These are phyloP conservation scores for Gasterosteus aculeatus DNA, from an alignment of 2,113 vertebrate genomes.

Conservation along the genomic window DNA sequence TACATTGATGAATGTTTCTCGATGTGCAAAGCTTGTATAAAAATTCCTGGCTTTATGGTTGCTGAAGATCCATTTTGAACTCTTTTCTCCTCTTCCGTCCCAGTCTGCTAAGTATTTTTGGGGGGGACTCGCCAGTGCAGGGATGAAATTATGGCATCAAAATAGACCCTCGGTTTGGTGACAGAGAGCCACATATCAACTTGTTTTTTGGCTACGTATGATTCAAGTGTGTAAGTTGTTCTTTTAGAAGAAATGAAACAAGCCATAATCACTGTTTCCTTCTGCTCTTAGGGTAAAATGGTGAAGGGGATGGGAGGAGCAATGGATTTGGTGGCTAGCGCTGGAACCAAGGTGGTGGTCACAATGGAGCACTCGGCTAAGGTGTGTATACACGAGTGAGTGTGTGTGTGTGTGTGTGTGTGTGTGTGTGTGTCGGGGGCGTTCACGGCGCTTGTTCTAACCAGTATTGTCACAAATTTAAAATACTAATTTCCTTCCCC, in stretches of 20 bases:
- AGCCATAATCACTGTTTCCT: conserved; percentile 2
- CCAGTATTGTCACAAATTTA: not conserved
- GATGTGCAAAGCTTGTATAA: not conserved
- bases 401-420: not conserved
- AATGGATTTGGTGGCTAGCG: conserved; percentile 96
- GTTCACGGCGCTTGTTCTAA: conserved; percentile 2
- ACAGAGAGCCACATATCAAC: too few species aligned
- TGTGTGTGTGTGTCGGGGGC: not conserved
- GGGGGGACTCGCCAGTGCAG: not conserved
- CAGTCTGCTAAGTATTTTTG: not conserved
- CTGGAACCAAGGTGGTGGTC: conserved; percentile 95
- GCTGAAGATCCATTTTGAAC: not conserved
- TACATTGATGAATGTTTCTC: not conserved
- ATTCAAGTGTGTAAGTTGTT: not conserved
- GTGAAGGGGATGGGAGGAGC: conserved; percentile 99
- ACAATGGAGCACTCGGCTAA: conserved; percentile 99
- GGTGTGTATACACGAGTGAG: conserved; percentile 76
- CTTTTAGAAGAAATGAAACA: not conserved
- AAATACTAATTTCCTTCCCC: conserved; percentile 9
- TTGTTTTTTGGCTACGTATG: not conserved
- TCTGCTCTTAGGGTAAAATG: conserved; percentile 91
- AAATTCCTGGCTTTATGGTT: not conserved
- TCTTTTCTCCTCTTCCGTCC: conserved; percentile 7
- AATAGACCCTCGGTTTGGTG: not conserved
- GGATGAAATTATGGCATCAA: not conserved